Base-by-base conservation (phyloP, 2,888 invertebrate genomes). In the Lamellibrachia satsuma region DNA sequence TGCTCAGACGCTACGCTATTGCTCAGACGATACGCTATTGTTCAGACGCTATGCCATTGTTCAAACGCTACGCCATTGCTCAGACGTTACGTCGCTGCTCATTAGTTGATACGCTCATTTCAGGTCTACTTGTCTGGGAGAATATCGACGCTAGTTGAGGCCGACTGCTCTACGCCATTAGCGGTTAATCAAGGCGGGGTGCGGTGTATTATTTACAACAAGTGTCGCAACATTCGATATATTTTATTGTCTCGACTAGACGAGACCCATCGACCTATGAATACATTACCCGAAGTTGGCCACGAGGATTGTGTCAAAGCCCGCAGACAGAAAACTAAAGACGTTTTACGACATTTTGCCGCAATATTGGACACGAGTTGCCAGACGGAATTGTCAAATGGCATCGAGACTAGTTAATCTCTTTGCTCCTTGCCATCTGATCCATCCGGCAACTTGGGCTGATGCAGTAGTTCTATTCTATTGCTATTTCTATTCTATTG, bases 311-410 rank as follows among this genome's bases (percentile, higher is more conserved):
- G 75, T 75, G 75, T 75, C 15, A 75, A 75, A 22, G 75, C 75
- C 75, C 11, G 75, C 75, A 75, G 75, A 75, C 75, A 6, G 75
- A 75, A 75, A 75, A 4, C 22, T n/a, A 75, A 75, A 75, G 22
- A 75, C 75, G 75, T 75, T 75, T 75, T 75, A 75, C n/a, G 11
- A 75, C 22, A 75, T 75, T 75, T 22, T 75, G 75, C 75, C 75
- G 75, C 75, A 22, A 75, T 75, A 75, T 75, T n/a, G 75, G 75
- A 75, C 75, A 75, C 75, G 4, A 75, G 22, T n/a, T n/a, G 75
- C 15, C 75, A 75, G 75, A 75, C 22, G 75, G 75, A 75, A 75
- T 75, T 75, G 75, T 75, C 75, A 75, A 75, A 75, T 75, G 75
- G 75, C 75, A n/a, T 75, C 75, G 75, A 75, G 75, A 75, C 75